Conservation (phyloP, 2,888 invertebrate species). For the Napeogenes sylphis region DNA sequence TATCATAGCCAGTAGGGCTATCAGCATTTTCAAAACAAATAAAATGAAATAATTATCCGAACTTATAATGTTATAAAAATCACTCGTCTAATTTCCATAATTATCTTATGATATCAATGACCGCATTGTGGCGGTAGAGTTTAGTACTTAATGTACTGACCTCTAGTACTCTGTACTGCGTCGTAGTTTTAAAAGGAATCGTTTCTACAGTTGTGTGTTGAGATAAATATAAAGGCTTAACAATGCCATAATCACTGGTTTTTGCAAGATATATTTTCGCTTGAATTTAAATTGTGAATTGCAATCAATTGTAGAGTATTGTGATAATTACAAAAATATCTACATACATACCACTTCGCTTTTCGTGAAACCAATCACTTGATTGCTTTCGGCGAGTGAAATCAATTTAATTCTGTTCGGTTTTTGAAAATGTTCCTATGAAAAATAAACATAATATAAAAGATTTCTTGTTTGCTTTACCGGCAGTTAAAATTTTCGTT, state of each 20-base stretch:
- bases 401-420: slow-evolving; percentile 32
- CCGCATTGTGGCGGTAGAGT: too few relatives aligned
- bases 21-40: too few relatives aligned
- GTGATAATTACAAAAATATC: slow-evolving; percentile 9
- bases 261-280: not conserved
- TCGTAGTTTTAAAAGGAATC: too few relatives aligned
- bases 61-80: too few relatives aligned
- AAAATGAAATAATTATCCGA: too few relatives aligned
- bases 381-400: slow-evolving; percentile 40
- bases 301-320: not conserved
- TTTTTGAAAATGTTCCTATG: slow-evolving; percentile 9
- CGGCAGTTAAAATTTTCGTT: not conserved
- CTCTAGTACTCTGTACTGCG: too few relatives aligned
- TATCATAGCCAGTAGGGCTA: too few relatives aligned
- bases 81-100: too few relatives aligned
- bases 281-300: slow-evolving; percentile 2
- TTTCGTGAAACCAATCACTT: slow-evolving; percentile 34
- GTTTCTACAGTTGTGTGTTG: too few relatives aligned
- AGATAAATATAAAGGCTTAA: not conserved
- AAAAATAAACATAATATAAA: slow-evolving; percentile 10
- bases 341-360: slow-evolving; percentile 19
- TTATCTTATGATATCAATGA: too few relatives aligned
- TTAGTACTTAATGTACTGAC: too few relatives aligned
- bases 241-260: not conserved
- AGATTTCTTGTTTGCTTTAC: not conserved